phyloP scores from a whole-genome alignment of 2,888 invertebrate genomes.

The Leptura quadrifasciata region DNA sequence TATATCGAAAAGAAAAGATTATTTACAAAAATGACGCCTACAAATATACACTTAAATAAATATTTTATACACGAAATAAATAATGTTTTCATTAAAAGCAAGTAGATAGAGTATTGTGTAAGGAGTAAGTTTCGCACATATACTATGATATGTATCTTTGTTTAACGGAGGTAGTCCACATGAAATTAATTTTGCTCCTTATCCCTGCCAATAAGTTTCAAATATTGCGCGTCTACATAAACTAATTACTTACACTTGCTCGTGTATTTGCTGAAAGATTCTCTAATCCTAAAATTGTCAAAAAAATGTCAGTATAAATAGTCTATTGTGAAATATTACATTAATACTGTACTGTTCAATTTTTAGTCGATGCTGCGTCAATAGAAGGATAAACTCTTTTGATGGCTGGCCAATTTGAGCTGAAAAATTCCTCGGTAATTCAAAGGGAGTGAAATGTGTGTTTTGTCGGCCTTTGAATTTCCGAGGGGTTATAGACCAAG shows the following conservation, averaged over 20 bases:
- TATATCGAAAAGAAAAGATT: not conserved
- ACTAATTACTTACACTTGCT: not conserved
- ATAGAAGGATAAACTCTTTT: not conserved
- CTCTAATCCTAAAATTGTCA: constrained; percentile 4
- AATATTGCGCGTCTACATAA: not conserved
- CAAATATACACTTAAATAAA: constrained; percentile 40
- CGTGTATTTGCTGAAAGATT: not conserved
- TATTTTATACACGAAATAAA: constrained; percentile 37
- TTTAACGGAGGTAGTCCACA: too few species aligned
- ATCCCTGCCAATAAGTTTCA: not conserved
- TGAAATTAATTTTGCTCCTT: not conserved
- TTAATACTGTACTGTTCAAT: not conserved
- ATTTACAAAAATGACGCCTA: constrained; percentile 30
- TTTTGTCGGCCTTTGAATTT: too few species aligned
- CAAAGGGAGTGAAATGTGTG: too few species aligned
- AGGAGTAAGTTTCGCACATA: not conserved
- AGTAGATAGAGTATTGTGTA: constrained; percentile 12
- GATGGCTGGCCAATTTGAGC: too few species aligned
- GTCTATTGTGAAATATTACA: constrained; percentile 1
- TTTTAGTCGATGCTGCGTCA: not conserved
- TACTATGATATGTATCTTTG: not conserved
- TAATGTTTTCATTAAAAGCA: constrained; percentile 28
- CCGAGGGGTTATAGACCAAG: too few species aligned
- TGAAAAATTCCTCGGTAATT: too few species aligned
- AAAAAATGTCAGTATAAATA: constrained; percentile 6